phyloP scores from a whole-genome alignment of 2,113 vertebrate species.

The Sitta europaea region DNA sequence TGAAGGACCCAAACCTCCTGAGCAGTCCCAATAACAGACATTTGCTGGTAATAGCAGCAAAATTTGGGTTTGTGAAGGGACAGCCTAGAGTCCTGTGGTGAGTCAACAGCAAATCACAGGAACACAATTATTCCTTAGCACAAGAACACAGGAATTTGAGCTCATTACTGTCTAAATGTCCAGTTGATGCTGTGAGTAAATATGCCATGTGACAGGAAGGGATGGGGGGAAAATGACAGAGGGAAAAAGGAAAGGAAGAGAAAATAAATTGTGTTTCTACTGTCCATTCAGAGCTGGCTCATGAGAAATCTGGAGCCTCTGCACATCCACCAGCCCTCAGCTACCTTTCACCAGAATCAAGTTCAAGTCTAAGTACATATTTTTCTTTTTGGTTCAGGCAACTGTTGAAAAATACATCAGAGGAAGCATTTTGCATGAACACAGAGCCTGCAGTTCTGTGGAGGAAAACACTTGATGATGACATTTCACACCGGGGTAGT shows the following conservation, averaged over 20 bases:
- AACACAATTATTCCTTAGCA: not conserved
- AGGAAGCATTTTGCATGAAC: not conserved
- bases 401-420: not conserved
- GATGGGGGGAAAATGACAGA: not conserved
- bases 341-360: not conserved
- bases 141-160: not conserved
- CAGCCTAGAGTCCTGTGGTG: not conserved
- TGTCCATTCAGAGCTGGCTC: not conserved
- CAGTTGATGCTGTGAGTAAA: not conserved
- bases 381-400: not conserved
- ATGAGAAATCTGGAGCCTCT: not conserved
- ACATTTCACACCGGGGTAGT: not conserved
- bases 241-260: not conserved
- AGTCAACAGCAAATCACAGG: not conserved
- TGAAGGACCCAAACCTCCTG: not conserved
- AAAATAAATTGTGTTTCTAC: not conserved
- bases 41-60: not conserved
- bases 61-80: not conserved
- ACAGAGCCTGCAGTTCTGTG: not conserved
- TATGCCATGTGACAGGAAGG: not conserved
- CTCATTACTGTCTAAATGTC: not conserved
- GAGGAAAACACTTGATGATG: not conserved
- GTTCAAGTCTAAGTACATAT: not conserved
- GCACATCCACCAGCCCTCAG: not conserved
- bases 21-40: fast-evolving